Evolutionary conservation across 2,113 vertebrate genomes (phyloP).

Genomic region (Ascaphus truei): DNA sequence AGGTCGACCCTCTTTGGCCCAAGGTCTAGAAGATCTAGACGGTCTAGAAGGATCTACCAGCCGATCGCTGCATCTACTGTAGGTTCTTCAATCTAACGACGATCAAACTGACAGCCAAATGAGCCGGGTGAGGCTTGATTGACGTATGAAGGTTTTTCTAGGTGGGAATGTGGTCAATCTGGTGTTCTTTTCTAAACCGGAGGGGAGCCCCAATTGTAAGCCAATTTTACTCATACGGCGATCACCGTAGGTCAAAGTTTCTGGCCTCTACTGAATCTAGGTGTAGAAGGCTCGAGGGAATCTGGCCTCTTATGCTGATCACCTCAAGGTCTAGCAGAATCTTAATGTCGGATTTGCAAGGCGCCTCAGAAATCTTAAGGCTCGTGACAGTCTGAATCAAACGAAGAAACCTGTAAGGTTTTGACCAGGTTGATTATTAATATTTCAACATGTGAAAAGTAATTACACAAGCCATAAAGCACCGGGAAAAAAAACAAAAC

Average conservation of each 20-base stretch:
- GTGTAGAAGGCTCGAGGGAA: conserved; percentile 84
- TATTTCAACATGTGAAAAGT: conserved; percentile 68
- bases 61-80: conserved; percentile 81
- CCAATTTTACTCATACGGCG: conserved; percentile 86
- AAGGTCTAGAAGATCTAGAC: conserved; percentile 89
- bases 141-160: conserved; percentile 90
- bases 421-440: conserved; percentile 89
- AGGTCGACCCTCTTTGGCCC: conserved; percentile 93
- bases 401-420: conserved; percentile 94
- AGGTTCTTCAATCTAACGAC: conserved; percentile 92
- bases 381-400: conserved; percentile 93
- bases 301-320: conserved; percentile 90
- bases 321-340: conserved; percentile 89
- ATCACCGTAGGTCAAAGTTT: conserved; percentile 76
- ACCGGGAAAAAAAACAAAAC: conserved; percentile 57
- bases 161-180: conserved; percentile 84
- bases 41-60: conserved; percentile 92
- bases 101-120: conserved; percentile 88
- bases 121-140: conserved; percentile 91
- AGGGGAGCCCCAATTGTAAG: conserved; percentile 81
- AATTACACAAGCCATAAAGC: conserved; percentile 62
- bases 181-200: conserved; percentile 86
- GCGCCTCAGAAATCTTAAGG: conserved; percentile 91
- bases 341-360: conserved; percentile 90
- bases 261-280: conserved; percentile 85